Conservation (phyloP, 2,113 vertebrate genomes). For the Ptychochromis oligacanthus region DNA sequence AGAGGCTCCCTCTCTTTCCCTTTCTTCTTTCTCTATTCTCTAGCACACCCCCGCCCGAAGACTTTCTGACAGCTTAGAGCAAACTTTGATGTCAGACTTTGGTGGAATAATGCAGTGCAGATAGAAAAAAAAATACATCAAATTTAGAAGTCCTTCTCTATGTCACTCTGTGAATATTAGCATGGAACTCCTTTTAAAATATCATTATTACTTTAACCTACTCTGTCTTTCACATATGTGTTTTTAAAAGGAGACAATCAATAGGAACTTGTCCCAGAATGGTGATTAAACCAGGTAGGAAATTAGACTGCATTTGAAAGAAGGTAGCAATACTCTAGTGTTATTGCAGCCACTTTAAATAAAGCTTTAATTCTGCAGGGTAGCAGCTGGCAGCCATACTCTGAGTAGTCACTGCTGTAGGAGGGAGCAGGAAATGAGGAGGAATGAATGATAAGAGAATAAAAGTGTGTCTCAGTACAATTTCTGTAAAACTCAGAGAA, state of each 20-base stretch:
- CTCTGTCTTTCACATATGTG: not conserved
- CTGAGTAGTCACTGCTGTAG: not conserved
- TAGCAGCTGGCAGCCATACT: not conserved
- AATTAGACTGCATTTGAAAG: slow-evolving; percentile 23
- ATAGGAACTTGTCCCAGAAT: not conserved
- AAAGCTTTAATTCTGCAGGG: not conserved
- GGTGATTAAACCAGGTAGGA: not conserved
- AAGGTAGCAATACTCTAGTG: not conserved
- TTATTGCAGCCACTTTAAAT: not conserved
- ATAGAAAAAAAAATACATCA: not conserved
- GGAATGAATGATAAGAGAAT: not conserved
- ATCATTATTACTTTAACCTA: not conserved
- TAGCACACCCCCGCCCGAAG: slow-evolving; percentile 15
- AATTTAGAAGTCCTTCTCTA: slow-evolving; percentile 7
- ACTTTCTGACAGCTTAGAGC: slow-evolving; percentile 30
- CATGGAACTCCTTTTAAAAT: not conserved
- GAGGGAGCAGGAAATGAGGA: not conserved
- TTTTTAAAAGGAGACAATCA: slow-evolving; percentile 5
- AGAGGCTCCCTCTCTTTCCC: not conserved
- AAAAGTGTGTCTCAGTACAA: not conserved
- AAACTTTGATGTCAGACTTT: slow-evolving; percentile 56
- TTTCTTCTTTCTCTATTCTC: slow-evolving; percentile 12
- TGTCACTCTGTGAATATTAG: not conserved
- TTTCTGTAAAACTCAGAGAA: not conserved
- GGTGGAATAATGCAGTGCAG: slow-evolving; percentile 11